Conservation (phyloP, 64 coral and sea anemone species). For the Stichodactyla mertensii region DNA sequence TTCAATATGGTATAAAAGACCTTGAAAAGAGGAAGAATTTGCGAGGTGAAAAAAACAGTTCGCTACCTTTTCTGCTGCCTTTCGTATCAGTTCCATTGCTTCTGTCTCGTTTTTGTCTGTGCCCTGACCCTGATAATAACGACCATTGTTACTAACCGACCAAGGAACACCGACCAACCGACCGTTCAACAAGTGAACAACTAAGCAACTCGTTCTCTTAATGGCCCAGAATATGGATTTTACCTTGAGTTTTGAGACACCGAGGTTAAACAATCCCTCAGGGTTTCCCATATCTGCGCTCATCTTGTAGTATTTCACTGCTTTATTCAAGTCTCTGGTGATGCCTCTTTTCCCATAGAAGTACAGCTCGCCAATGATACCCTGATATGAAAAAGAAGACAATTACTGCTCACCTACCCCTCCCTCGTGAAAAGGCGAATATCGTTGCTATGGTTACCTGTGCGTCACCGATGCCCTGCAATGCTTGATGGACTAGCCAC, state of each 20-base stretch:
- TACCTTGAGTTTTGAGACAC: slow-evolving; percentile 82
- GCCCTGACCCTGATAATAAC: slow-evolving; percentile 61
- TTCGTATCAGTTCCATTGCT: slow-evolving; percentile 55
- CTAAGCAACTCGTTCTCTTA: not conserved
- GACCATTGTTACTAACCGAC: not conserved
- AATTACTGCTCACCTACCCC: not conserved
- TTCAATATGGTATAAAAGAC: not conserved
- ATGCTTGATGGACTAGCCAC: slow-evolving; percentile 82
- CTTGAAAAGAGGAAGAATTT: too few species aligned
- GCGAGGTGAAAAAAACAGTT: not conserved
- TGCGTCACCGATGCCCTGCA: slow-evolving; percentile 63
- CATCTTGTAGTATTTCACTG: slow-evolving; percentile 91
- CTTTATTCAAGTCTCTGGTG: slow-evolving; percentile 76
- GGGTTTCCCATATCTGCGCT: slow-evolving; percentile 76
- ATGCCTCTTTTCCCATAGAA: slow-evolving; percentile 84
- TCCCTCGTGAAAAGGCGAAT: not conserved
- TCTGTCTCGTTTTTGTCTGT: slow-evolving; percentile 68
- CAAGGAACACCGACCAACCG: not conserved
- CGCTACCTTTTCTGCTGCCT: slow-evolving; percentile 51
- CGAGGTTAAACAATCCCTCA: slow-evolving; percentile 75
- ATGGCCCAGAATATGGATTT: not conserved
- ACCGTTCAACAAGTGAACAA: not conserved
- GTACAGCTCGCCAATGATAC: slow-evolving; percentile 72
- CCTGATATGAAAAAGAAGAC: slow-evolving; percentile 2
- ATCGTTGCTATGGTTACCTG: slow-evolving; percentile 20